Percentiles rank a stretch among this genome's conserved stretches.
phyloP scores from a whole-genome alignment of 1,140 invertebrate species.

The Aphis gossypii region DNA sequence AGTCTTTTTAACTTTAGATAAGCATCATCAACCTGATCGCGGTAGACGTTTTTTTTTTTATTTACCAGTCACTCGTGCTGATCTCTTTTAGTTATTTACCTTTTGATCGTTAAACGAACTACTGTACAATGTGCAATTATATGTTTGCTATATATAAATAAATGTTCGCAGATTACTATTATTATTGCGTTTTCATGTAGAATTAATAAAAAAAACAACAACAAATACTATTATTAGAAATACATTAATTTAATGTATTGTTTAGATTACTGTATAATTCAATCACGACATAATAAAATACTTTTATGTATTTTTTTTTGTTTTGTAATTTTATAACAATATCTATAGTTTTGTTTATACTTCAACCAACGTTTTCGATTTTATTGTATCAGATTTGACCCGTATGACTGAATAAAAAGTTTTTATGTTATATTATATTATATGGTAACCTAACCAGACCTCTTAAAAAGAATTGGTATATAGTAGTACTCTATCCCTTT shows the following conservation, averaged over 20 bases:
- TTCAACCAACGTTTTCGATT: background rate
- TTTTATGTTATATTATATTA: no score
- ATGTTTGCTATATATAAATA: background rate
- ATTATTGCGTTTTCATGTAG: background rate
- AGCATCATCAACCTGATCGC: background rate
- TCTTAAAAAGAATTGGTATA: no score
- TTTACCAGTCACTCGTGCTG: background rate
- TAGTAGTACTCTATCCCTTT: no score
- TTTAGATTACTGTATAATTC: background rate
- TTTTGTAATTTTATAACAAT: background rate
- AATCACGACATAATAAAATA: background rate
- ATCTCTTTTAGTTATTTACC: background rate
- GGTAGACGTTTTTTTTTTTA: background rate
- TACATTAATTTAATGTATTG: background rate
- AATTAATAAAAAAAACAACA: background rate
- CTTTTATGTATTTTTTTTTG: background rate
- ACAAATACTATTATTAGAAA: background rate
- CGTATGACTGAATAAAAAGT: no score
- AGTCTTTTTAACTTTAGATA: constrained; percentile 7
- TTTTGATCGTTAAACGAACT: background rate
- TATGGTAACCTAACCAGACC: no score
- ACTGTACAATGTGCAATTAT: background rate
- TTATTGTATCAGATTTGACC: background rate
- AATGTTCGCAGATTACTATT: background rate
- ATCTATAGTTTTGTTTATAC: no score